These are phyloP conservation scores for Phrynocephalus forsythii DNA, from an alignment of 2,797 vertebrate genomes.

Conservation along the genomic window DNA sequence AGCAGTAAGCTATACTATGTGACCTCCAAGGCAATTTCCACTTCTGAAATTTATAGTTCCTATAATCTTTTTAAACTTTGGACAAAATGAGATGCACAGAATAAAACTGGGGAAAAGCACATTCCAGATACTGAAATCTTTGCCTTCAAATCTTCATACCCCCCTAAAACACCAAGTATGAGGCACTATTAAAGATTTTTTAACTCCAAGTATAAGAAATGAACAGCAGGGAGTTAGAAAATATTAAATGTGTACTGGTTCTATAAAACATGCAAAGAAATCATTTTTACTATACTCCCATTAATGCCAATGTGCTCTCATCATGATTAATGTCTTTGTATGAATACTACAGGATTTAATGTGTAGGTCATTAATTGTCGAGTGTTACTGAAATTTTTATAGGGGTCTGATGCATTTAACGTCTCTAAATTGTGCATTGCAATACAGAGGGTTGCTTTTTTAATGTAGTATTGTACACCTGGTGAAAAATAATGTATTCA, in stretches of 20 bases:
- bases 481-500: constrained; percentile 7
- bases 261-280: constrained; percentile 12
- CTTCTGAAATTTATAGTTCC: not conserved
- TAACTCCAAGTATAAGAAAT: not conserved
- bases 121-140: not conserved
- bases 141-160: not conserved
- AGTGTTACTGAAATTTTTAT: constrained; percentile 15
- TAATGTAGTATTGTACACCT: not conserved
- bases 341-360: constrained; percentile 35
- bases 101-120: not conserved
- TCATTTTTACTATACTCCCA: constrained; percentile 14
- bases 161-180: not conserved
- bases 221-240: not conserved
- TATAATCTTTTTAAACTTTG: not conserved
- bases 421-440: constrained; percentile 8
- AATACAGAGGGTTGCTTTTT: not conserved
- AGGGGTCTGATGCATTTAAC: not conserved
- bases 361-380: not conserved
- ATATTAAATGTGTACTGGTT: not conserved
- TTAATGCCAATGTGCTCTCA: not conserved
- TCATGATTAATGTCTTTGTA: not conserved
- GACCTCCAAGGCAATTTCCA: not conserved
- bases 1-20: not conserved
- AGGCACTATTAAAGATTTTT: not conserved
- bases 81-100: no score